Evolutionary conservation across 2,888 invertebrate species (phyloP), one percentile per base, ranked within the genome.

Genomic region (Ophion costatus): DNA sequence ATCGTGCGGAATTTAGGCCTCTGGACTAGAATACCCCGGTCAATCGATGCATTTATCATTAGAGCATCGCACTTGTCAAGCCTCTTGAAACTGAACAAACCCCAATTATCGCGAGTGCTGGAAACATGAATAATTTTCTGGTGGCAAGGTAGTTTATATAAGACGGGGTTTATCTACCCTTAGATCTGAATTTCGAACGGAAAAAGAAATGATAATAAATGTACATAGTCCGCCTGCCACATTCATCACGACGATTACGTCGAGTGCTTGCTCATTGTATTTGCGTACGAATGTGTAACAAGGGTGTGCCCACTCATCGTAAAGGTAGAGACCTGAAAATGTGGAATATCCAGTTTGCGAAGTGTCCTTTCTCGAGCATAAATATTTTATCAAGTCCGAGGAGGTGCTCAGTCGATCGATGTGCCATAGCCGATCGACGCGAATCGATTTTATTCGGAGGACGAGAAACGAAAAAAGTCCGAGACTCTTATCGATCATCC

Each of bases 361-460:
- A 67, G 22, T 59, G 76, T 70, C 33, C 51, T 24, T 29, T 29
- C 51, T 64, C 20, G 56, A 66, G 71, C 20, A 64, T 79, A 66
- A 81, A 84, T 84, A 76, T 75, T 84, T 81, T 51, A 81, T 81
- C 11, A 42, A 78, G 33, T 10, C 22, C 45, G 22, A 45, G 22
- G 42, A 11, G 22, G 69, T 24, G 61, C 64, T 22, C 22, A 61
- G 61, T 61, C 17, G 11, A n/a, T 17, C 11, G n/a, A 81, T 59
- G 70, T 76, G 80, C 17, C 63, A 63, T 79, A 33, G 20, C 67
- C 80, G 76, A 80, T 82, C 38, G 0, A 33, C 22, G 14, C 22
- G 11, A 66, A 66, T 81, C 71, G 63, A 80, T 82, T 82, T 64
- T 20, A 70, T 82, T 85, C 66, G n/a, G 11, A 61, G 11, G 17